Evolutionary conservation across 2,888 invertebrate species (phyloP).

Genomic region (Chymomyza fuscimana): DNA sequence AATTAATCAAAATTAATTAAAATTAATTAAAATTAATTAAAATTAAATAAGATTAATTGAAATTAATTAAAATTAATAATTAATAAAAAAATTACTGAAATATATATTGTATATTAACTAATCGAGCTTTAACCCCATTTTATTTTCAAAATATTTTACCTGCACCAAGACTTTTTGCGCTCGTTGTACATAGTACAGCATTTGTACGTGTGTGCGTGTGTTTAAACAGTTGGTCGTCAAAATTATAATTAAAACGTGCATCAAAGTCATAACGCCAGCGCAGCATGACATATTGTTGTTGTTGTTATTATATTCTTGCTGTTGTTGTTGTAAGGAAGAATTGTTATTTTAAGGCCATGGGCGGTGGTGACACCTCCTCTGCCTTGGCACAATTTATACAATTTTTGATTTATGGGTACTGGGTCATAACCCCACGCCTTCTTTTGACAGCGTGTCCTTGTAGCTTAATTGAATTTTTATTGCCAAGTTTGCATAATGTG

Average conservation of each 20-base stretch:
- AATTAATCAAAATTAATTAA: no score
- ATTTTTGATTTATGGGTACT: constrained; percentile 50
- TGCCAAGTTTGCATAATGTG: constrained; percentile 72
- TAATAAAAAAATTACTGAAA: no score
- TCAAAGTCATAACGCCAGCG: constrained; percentile 65
- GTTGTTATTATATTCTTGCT: neutral
- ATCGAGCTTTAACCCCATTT: no score
- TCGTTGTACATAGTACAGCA: neutral
- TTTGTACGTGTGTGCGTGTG: constrained; percentile 38
- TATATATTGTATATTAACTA: no score
- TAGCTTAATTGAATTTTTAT: constrained; percentile 72
- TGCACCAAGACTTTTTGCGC: no score
- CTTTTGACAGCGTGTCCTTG: constrained; percentile 63
- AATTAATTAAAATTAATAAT: no score
- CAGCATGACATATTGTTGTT: constrained; percentile 69
- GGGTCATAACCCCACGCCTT: constrained; percentile 32
- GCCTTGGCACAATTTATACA: neutral
- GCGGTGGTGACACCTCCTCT: neutral
- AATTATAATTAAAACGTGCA: constrained; percentile 76
- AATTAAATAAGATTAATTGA: no score
- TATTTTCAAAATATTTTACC: no score
- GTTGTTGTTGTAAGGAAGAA: constrained; percentile 8
- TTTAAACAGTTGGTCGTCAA: constrained; percentile 75
- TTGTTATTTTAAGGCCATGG: neutral
- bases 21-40: no score